Percentiles rank a stretch among this genome's conserved stretches.
Conservation (phyloP, 2,113 vertebrate genomes). For the Sardina pilchardus region DNA sequence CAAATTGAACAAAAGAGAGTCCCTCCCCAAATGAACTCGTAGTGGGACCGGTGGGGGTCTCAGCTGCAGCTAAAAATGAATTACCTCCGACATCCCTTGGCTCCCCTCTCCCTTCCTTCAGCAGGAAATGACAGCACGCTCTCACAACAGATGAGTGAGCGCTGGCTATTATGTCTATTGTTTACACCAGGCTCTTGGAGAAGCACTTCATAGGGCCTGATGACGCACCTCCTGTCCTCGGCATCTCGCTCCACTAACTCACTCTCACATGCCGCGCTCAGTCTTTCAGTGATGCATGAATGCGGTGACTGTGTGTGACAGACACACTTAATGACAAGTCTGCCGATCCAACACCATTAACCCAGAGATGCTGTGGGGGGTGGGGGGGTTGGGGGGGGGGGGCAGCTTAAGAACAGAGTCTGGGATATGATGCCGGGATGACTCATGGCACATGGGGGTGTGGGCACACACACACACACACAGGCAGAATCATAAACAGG, state of each 20-base stretch:
- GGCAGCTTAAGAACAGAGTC: neutral
- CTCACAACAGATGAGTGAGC: neutral
- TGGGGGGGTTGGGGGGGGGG: too few species aligned
- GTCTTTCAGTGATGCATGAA: neutral
- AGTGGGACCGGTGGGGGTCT: neutral
- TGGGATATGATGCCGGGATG: neutral
- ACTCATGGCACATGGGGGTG: neutral
- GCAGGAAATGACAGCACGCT: neutral
- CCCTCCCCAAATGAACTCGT: neutral
- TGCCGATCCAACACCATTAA: neutral
- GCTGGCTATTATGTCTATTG: neutral
- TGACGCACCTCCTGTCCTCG: neutral
- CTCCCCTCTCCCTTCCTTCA: neutral
- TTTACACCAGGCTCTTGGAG: neutral
- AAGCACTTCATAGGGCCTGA: slow-evolving; percentile 1
- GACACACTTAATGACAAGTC: slow-evolving; percentile 11
- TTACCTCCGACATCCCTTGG: neutral
- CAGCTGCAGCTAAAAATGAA: neutral
- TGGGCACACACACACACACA: neutral
- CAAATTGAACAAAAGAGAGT: neutral
- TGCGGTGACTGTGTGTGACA: neutral
- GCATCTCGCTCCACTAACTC: neutral
- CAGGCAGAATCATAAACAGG: neutral
- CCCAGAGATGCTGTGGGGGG: neutral
- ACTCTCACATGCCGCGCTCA: neutral